These are phyloP conservation scores for Rhyzopertha dominica DNA, from an alignment of 1,140 invertebrate species.

Conservation along the genomic window DNA sequence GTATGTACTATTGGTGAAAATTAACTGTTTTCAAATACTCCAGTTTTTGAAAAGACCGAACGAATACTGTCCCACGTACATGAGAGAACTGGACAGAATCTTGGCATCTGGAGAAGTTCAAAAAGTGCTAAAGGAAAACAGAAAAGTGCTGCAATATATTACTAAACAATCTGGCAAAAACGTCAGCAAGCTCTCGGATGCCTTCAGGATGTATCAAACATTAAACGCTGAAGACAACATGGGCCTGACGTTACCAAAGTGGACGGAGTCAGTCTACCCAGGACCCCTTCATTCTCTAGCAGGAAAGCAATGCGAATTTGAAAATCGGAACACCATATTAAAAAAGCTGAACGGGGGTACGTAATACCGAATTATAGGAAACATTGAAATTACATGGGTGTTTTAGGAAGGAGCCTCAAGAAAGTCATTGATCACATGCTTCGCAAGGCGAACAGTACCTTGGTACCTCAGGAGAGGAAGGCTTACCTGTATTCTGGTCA, in stretches of 20 bases:
- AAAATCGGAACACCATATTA: conserved; percentile 33
- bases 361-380: neutral
- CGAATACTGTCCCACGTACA: conserved; percentile 34
- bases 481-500: conserved; percentile 57
- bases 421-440: conserved; percentile 31
- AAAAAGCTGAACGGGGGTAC: conserved; percentile 39
- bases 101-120: conserved; percentile 22
- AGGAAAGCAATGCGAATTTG: conserved; percentile 29
- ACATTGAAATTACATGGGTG: neutral
- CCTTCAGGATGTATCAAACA: conserved; percentile 37
- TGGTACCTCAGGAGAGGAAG: conserved; percentile 20
- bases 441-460: conserved; percentile 12
- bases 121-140: conserved; percentile 24
- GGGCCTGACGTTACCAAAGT: conserved; percentile 38
- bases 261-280: conserved; percentile 36
- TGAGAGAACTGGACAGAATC: conserved; percentile 31
- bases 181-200: conserved; percentile 18
- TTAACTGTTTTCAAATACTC: conserved; percentile 1
- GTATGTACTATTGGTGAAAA: neutral
- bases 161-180: conserved; percentile 24
- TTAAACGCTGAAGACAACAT: conserved; percentile 33
- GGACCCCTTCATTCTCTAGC: conserved; percentile 26
- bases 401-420: conserved; percentile 31
- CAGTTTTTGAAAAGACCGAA: conserved; percentile 33
- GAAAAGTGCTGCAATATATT: conserved; percentile 30